Base-by-base conservation (phyloP, 2,113 vertebrate species). In the Manacus vitellinus region DNA sequence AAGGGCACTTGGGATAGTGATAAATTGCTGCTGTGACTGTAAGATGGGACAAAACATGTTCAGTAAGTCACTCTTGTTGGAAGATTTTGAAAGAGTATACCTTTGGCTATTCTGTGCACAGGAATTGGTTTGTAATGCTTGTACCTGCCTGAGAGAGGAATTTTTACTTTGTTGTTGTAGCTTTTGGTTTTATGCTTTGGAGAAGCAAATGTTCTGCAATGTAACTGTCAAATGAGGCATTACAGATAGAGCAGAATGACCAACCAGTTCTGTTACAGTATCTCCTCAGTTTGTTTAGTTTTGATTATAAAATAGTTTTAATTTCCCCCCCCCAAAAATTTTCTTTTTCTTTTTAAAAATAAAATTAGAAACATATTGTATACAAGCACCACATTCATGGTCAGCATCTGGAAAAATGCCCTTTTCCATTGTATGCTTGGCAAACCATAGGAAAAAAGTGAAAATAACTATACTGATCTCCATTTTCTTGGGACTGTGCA, bases 331-430 rank as follows among this genome's bases (percentile, higher is more conserved):
- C 8, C 4, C 9, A 21, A 46, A 46, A 46, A 46, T 21, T 17
- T 23, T 47, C 18, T 54, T 67, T 65, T 37, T 14, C 0, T 8
- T 46, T 96, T 80, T 47, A 20, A 80, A 80, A 67, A 71, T 63
- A 41, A 89, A 81, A 58, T 37, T 6, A 92, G 18, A 47, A 70
- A 63, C 6, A 8, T 77, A 10, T 28, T 89, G n/a, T 70, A 62
- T 86, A 78, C 27, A 88, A 86, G 59, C 67, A 67, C 16, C 14
- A 6, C 18, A 74, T 86, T 70, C 9, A 5, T 75, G 44, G 16
- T 77, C 27, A 82, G 62, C 41, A 55, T 89, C 89, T 97, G 89
- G 94, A 97, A 97, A 97, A 93, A 65, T 44, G 80, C 30, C 58
- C 18, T 72, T 74, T 62, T 44, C 17, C 3, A 7, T 63, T 66